Evolutionary conservation across 2,113 vertebrate genomes (phyloP).

Genomic region (Ammodytes marinus): DNA sequence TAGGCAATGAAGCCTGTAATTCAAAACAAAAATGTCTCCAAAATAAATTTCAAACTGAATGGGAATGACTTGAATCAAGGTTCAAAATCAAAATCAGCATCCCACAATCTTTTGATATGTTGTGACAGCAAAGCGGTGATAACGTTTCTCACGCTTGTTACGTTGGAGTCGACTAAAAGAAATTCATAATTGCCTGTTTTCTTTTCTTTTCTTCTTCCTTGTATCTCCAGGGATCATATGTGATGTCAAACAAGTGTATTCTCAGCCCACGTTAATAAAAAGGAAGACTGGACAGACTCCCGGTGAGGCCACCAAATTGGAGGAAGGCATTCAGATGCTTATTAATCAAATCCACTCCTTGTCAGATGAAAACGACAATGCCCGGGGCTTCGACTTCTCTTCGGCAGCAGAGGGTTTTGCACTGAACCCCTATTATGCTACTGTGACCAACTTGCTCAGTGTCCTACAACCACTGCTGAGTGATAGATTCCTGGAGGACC

Average conservation of each 20-base stretch:
- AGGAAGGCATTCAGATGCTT: conserved; percentile 65
- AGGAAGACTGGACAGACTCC: conserved; percentile 20
- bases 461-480: conserved; percentile 61
- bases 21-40: neutral
- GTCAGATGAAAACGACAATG: conserved; percentile 23
- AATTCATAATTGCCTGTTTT: neutral
- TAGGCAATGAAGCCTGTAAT: neutral
- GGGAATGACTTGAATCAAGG: neutral
- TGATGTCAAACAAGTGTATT: conserved; percentile 32
- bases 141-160: neutral
- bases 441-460: conserved; percentile 59
- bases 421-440: conserved; percentile 51
- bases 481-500: conserved; percentile 65
- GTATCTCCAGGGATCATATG: conserved; percentile 58
- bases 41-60: neutral
- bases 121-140: neutral
- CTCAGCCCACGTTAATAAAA: conserved; percentile 45
- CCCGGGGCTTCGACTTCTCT: neutral
- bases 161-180: neutral
- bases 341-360: conserved; percentile 71
- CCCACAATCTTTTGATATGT: neutral
- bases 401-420: conserved; percentile 21
- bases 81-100: neutral
- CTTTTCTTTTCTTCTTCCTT: neutral
- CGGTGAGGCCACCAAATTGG: conserved; percentile 27